Percentiles rank a stretch among this genome's conserved stretches.
Evolutionary conservation across 2,888 invertebrate genomes (phyloP).

Genomic region (Nemotelus pantherinus): DNA sequence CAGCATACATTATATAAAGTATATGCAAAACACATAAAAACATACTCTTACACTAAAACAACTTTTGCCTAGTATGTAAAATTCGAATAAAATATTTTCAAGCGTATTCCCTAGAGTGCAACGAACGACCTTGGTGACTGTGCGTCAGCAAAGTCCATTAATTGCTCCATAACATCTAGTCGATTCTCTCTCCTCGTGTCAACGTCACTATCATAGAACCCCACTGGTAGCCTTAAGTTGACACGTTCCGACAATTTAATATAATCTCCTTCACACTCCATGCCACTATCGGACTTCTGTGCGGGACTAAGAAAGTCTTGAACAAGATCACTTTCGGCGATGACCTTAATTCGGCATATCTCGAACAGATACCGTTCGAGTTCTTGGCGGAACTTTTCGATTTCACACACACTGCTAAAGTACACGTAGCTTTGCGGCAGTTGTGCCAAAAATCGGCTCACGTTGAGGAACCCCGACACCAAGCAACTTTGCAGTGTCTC

Average conservation of each 20-base stretch:
- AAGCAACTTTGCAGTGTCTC: constrained; percentile 1
- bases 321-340: constrained; percentile 35
- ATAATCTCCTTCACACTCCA: background rate
- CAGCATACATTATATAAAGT: too few species aligned
- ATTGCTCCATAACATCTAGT: constrained; percentile 5
- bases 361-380: constrained; percentile 29
- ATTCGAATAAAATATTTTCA: background rate
- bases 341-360: constrained; percentile 29
- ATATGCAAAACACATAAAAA: too few species aligned
- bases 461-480: background rate
- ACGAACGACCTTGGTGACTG: constrained; percentile 15
- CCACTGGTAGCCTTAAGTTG: background rate
- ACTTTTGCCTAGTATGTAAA: too few species aligned
- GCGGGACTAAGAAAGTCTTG: constrained; percentile 33
- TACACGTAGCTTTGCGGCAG: background rate
- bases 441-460: background rate
- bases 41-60: too few species aligned
- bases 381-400: constrained; percentile 14
- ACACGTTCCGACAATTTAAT: constrained; percentile 17
- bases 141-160: background rate
- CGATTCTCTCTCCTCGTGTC: background rate
- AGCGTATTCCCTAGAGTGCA: background rate
- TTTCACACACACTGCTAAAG: background rate
- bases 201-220: background rate
- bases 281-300: background rate